Evolutionary conservation across 2,113 vertebrate genomes (phyloP), one percentile per base, ranked within the genome.

Genomic region (Macquaria australasica): DNA sequence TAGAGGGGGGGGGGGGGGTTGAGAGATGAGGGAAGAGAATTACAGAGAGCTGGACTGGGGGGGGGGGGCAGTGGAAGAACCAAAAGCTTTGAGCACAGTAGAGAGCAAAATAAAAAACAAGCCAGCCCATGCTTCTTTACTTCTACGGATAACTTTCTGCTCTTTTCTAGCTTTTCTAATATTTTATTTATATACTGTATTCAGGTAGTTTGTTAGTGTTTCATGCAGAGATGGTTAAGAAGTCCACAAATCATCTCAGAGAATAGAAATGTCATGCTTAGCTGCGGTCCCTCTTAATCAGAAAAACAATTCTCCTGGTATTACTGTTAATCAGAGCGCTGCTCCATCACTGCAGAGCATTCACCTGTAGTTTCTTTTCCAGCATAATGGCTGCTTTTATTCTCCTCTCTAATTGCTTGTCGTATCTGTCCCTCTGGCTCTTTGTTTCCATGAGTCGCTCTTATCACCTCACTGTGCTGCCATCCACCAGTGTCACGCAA

Each of bases 381-480:
- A 37, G 80, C 81, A 88, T 90, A 92, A 86, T 83, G 72, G 71
- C 81, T 53, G 70, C 82, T 92, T 90, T 91, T 90, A 89, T 89
- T 91, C 74, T 80, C 66, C 53, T 15, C 84, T 88, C 87, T 94
- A 92, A 94, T 94, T 92, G 91, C 88, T 90, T 83, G 84, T 85
- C 67, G 53, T 77, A 84, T 89, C 86, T 70, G 78, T 91, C 89
- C 90, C 89, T 77, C 62, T 59, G 76, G 86, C 79, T 88, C 85
- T 89, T 92, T 93, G 87, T 93, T 85, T 90, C 83, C 77, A 82
- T 5, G 18, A 87, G 81, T 88, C 62, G 56, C 90, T 86, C 89
- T 88, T 93, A 90, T 93, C 89, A 83, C 88, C 89, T 83, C 74
- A 37, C 84, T 25, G 41, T 34, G 72, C 88, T 60, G 74, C 91